These are phyloP conservation scores for Platypus cylindrus DNA, from an alignment of 2,888 invertebrate species.

Conservation along the genomic window DNA sequence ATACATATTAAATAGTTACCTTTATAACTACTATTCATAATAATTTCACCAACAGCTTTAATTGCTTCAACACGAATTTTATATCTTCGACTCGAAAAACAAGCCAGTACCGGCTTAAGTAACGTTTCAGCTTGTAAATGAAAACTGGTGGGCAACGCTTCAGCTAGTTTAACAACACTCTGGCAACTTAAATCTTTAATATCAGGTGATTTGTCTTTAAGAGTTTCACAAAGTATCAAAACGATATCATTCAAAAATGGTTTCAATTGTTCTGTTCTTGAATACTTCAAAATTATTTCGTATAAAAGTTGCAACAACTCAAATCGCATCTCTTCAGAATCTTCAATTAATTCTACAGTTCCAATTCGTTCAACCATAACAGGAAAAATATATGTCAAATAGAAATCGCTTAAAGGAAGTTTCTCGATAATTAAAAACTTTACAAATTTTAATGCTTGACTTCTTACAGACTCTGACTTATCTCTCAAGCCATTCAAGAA, in stretches of 20 bases:
- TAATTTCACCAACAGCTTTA: slow-evolving; percentile 52
- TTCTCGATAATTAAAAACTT: slow-evolving; percentile 40
- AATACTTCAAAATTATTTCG: slow-evolving; percentile 40
- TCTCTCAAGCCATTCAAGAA: slow-evolving; percentile 41
- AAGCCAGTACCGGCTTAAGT: slow-evolving; percentile 57
- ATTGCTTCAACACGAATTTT: slow-evolving; percentile 64
- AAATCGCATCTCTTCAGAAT: slow-evolving; percentile 72
- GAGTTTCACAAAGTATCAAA: slow-evolving; percentile 56
- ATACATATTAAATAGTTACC: slow-evolving; percentile 13
- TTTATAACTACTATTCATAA: slow-evolving; percentile 42
- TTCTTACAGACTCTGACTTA: slow-evolving; percentile 50
- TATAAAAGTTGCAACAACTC: slow-evolving; percentile 53
- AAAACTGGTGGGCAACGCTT: slow-evolving; percentile 53
- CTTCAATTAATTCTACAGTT: slow-evolving; percentile 55
- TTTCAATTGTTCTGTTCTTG: slow-evolving; percentile 43
- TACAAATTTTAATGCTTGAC: slow-evolving; percentile 43
- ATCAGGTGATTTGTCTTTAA: slow-evolving; percentile 66
- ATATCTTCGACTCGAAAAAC: slow-evolving; percentile 72
- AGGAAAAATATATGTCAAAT: slow-evolving; percentile 63
- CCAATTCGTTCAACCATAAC: slow-evolving; percentile 66
- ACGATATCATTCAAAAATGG: slow-evolving; percentile 66
- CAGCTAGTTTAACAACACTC: slow-evolving; percentile 54
- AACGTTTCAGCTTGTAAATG: slow-evolving; percentile 61
- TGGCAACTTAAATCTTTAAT: slow-evolving; percentile 64
- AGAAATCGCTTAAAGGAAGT: slow-evolving; percentile 55